Evolutionary conservation across 2,113 vertebrate species (phyloP).

Genomic region (Planiliza haematocheilus): DNA sequence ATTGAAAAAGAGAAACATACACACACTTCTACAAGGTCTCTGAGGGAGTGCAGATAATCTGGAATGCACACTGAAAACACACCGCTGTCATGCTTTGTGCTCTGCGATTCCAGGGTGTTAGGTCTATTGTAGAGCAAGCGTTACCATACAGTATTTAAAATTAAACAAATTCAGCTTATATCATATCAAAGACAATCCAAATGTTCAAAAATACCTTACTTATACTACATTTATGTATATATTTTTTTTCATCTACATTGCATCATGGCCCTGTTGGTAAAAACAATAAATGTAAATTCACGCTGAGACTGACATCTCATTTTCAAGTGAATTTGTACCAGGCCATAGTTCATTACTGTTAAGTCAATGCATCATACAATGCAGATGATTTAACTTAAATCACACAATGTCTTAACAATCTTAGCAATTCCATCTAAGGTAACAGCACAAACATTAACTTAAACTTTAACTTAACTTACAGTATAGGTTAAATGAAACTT

Average conservation of each 20-base stretch:
- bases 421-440: constrained; percentile 30
- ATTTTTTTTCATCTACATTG: background rate
- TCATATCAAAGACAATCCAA: constrained; percentile 12
- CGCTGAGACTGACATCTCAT: constrained; percentile 69
- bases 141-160: constrained; percentile 38
- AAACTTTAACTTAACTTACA: constrained; percentile 53
- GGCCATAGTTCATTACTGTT: constrained; percentile 35
- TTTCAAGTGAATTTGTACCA: constrained; percentile 58
- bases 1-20: constrained; percentile 70
- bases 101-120: constrained; percentile 63
- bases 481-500: constrained; percentile 68
- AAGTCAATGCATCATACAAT: constrained; percentile 1
- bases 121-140: constrained; percentile 37
- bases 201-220: constrained; percentile 22
- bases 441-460: constrained; percentile 50
- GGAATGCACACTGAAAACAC: constrained; percentile 65
- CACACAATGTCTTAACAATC: constrained; percentile 41
- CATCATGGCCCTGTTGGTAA: constrained; percentile 22
- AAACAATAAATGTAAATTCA: constrained; percentile 26
- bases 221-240: background rate
- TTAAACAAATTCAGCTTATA: constrained; percentile 25
- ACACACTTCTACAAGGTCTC: constrained; percentile 72
- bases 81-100: constrained; percentile 59
- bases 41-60: constrained; percentile 68
- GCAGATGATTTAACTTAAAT: constrained; percentile 18